Evolutionary conservation across 2,888 invertebrate species (phyloP).

Genomic region (Hofmannophila pseudospretella): DNA sequence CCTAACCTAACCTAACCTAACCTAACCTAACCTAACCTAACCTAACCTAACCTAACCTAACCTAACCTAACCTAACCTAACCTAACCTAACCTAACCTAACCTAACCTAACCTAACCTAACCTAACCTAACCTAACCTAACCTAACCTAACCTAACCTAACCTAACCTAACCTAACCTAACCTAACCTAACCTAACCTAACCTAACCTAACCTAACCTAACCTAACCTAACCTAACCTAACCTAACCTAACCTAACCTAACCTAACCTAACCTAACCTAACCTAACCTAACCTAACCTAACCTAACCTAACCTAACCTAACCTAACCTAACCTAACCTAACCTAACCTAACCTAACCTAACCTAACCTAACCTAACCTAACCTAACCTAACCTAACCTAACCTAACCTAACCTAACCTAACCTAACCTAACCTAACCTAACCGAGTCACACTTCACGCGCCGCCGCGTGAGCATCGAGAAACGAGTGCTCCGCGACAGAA

Average conservation of each 20-base stretch:
- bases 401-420: constrained; percentile 18
- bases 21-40: constrained; percentile 15
- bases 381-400: constrained; percentile 18
- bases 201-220: constrained; percentile 18
- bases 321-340: constrained; percentile 17
- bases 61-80: constrained; percentile 12
- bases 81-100: constrained; percentile 12
- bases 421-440: constrained; percentile 17
- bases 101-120: constrained; percentile 16
- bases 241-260: constrained; percentile 12
- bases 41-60: constrained; percentile 15
- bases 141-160: constrained; percentile 18
- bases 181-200: constrained; percentile 19
- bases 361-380: constrained; percentile 17
- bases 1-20: constrained; percentile 15
- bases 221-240: constrained; percentile 20
- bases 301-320: constrained; percentile 19
- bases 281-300: constrained; percentile 16
- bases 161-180: constrained; percentile 21
- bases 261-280: constrained; percentile 7
- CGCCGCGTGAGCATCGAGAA: too few relatives aligned
- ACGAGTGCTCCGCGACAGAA: too few relatives aligned
- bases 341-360: constrained; percentile 17
- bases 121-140: too few relatives aligned
- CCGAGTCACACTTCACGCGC: too few relatives aligned